Conservation (phyloP, 2,113 vertebrate genomes). For the human (Homo sapiens) region GRCh38 chr5:40857001-40857500, state of each 20-base stretch:
- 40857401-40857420: constrained; percentile 6
- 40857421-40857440: constrained; percentile 20
- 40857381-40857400: constrained; percentile 13
- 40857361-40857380: constrained; percentile 6
- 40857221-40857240: too few relatives aligned
- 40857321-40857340: neutral
- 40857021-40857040: too few relatives aligned
- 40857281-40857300: constrained; percentile 12
- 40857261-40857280: constrained; percentile 23
- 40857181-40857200: too few relatives aligned
- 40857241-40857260: constrained; percentile 32
- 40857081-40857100: too few relatives aligned
- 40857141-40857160: too few relatives aligned
- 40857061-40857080: too few relatives aligned
- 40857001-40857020: too few relatives aligned
- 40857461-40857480: neutral
- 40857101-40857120: too few relatives aligned
- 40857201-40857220: too few relatives aligned
- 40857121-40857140: too few relatives aligned
- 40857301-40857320: constrained; percentile 7
- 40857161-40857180: too few relatives aligned
- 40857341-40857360: constrained; percentile 10
- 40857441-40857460: neutral
- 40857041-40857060: too few relatives aligned
- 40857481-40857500: neutral